Evolutionary conservation across 2,888 invertebrate genomes (phyloP).

Genomic region (Eurytoma californica): DNA sequence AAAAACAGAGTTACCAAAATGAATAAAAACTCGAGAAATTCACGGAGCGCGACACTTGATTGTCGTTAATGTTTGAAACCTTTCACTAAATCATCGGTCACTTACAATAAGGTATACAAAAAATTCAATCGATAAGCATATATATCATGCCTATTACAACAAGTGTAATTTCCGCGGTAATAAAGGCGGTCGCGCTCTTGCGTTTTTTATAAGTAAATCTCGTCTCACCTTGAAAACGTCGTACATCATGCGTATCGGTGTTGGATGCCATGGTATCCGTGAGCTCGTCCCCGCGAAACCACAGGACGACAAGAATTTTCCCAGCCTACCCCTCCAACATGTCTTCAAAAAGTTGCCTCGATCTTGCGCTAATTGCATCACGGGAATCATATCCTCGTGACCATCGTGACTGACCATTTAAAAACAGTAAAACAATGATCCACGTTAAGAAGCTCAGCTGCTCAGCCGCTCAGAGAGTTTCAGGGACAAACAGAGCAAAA

Average conservation of each 20-base stretch:
- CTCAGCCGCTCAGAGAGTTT: not conserved
- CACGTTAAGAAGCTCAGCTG: not conserved
- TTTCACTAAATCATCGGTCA: no score
- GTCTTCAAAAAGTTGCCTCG: not conserved
- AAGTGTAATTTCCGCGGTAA: constrained; percentile 1
- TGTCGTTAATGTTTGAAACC: no score
- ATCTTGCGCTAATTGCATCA: constrained; percentile 49
- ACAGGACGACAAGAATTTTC: constrained; percentile 9
- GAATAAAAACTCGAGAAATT: not conserved
- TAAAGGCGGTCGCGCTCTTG: not conserved
- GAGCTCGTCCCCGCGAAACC: constrained; percentile 18
- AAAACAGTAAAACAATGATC: constrained; percentile 11
- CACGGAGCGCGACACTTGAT: no score
- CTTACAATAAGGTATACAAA: not conserved
- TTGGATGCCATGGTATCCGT: constrained; percentile 48
- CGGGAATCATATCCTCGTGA: constrained; percentile 50
- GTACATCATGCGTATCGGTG: constrained; percentile 16
- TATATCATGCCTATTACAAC: not conserved
- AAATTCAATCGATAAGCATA: constrained; percentile 6
- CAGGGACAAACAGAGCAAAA: not conserved
- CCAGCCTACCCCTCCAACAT: constrained; percentile 14
- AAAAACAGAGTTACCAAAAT: not conserved
- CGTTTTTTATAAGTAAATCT: not conserved
- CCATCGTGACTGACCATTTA: constrained; percentile 48
- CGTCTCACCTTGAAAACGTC: constrained; percentile 51